Conservation (phyloP, 2,888 invertebrate species). For the Amphipoea lucens region DNA sequence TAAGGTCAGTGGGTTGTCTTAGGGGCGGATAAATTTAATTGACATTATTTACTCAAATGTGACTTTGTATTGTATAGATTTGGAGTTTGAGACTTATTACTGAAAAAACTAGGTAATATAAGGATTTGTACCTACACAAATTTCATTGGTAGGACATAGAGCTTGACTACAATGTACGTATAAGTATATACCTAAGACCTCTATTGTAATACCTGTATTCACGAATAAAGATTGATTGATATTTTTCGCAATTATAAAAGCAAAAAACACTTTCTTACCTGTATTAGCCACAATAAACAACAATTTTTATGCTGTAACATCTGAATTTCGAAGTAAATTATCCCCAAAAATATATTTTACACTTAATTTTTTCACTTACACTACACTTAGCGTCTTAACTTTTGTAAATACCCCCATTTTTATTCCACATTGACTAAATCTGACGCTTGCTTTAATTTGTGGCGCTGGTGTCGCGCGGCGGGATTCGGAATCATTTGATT, state of each 20-base stretch:
- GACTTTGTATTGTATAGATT: no score
- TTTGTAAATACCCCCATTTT: conserved; percentile 63
- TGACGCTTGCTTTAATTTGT: conserved; percentile 28
- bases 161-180: no score
- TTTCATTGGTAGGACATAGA: no score
- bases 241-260: not conserved
- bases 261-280: conserved; percentile 34
- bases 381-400: conserved; percentile 12
- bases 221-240: no score
- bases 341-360: conserved; percentile 55
- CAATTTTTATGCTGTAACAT: conserved; percentile 19
- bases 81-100: no score
- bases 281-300: conserved; percentile 13
- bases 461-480: conserved; percentile 65
- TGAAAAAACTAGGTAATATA: no score
- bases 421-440: conserved; percentile 32
- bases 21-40: no score
- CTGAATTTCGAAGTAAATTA: conserved; percentile 35
- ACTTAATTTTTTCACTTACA: conserved; percentile 14
- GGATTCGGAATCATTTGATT: conserved; percentile 61
- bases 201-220: no score
- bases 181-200: no score
- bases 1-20: no score
- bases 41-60: no score
- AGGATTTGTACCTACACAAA: no score